These are phyloP conservation scores for rat (Rattus norvegicus) DNA, from an alignment of 2,113 vertebrate genomes.

Conservation along the genomic window GRCr8 NC_086026.1:131313501-131314000, in stretches of 20 bases:
- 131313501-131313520: neutral
- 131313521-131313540: conserved; percentile 5
- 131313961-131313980: neutral
- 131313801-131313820: neutral
- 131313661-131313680: neutral
- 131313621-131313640: neutral
- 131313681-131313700: neutral
- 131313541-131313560: neutral
- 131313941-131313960: neutral
- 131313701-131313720: neutral
- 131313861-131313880: neutral
- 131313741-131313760: neutral
- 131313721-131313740: neutral
- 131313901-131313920: neutral
- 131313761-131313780: too few relatives aligned
- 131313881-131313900: neutral
- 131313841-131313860: neutral
- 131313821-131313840: neutral
- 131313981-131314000: neutral
- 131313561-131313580: neutral
- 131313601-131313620: neutral
- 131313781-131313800: neutral
- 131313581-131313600: neutral
- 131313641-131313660: neutral
- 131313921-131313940: neutral